Conservation (phyloP, 2,113 vertebrate genomes). For the Apus apus region DNA sequence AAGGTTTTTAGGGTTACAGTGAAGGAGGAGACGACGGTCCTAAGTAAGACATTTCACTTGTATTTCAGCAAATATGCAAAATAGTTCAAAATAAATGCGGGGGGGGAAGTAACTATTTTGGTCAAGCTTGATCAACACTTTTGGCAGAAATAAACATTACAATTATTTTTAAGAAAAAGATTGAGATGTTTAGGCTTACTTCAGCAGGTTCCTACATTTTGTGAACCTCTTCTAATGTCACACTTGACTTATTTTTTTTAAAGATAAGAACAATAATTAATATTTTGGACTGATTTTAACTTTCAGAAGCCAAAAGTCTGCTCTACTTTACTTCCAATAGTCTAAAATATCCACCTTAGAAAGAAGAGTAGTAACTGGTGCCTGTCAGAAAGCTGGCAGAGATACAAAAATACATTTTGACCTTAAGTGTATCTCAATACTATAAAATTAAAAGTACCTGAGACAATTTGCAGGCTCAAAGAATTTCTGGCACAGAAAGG, state of each 20-base stretch:
- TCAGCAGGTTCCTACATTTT: neutral
- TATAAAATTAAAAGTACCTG: neutral
- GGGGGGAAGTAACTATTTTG: neutral
- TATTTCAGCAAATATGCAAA: neutral
- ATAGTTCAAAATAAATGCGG: neutral
- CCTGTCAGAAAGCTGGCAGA: constrained; percentile 9
- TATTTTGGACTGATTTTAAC: neutral
- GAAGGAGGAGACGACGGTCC: neutral
- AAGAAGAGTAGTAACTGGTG: neutral
- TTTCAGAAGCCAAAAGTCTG: neutral
- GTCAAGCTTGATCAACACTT: neutral
- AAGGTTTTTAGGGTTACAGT: accelerated
- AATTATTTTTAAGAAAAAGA: neutral
- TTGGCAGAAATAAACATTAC: neutral
- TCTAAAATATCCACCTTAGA: neutral
- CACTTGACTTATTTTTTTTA: neutral
- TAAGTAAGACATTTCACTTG: neutral
- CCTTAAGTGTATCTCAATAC: neutral
- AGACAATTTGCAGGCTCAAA: neutral
- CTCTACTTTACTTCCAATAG: neutral
- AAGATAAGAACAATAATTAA: neutral
- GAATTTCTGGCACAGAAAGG: neutral
- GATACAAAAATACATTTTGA: neutral
- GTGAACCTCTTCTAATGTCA: neutral
- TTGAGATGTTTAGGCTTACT: neutral